phyloP scores from a whole-genome alignment of 2,113 vertebrate species.

The Scortum barcoo region DNA sequence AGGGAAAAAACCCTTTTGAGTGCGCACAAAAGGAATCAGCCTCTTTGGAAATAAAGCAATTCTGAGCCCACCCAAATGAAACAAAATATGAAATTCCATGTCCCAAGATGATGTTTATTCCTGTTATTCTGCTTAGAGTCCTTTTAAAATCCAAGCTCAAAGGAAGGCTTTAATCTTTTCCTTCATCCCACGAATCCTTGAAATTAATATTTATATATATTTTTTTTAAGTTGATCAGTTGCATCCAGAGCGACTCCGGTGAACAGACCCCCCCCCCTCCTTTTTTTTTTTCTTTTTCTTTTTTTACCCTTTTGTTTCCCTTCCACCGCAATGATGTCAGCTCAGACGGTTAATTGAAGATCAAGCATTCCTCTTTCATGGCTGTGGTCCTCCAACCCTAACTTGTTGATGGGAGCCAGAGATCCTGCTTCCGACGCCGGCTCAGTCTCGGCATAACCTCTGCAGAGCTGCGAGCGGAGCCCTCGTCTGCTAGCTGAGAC shows the following conservation, averaged over 20 bases:
- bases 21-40: slow-evolving; percentile 85
- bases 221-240: slow-evolving; percentile 82
- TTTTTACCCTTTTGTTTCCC: slow-evolving; percentile 71
- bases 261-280: slow-evolving; percentile 70
- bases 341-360: slow-evolving; percentile 89
- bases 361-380: slow-evolving; percentile 82
- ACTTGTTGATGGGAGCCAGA: slow-evolving; percentile 99
- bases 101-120: slow-evolving; percentile 75
- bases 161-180: slow-evolving; percentile 52
- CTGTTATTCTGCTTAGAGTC: slow-evolving; percentile 54
- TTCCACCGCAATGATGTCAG: slow-evolving; percentile 82
- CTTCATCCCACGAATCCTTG: slow-evolving; percentile 74
- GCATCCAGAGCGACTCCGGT: slow-evolving; percentile 79
- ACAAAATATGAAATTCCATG: slow-evolving; percentile 87
- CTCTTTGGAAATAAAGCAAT: slow-evolving; percentile 84
- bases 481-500: slow-evolving; percentile 92
- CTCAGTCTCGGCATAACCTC: slow-evolving; percentile 84
- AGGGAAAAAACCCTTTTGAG: slow-evolving; percentile 90
- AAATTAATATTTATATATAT: slow-evolving; percentile 53
- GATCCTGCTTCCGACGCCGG: slow-evolving; percentile 90
- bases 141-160: slow-evolving; percentile 73
- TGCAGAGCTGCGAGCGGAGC: slow-evolving; percentile 92
- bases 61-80: slow-evolving; percentile 82
- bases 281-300: slow-evolving; percentile 65
- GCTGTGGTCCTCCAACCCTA: slow-evolving; percentile 87